Percentiles rank a stretch among this genome's conserved stretches.
Evolutionary conservation across 2,797 vertebrate species (phyloP).

Genomic region (Vireo griseus): DNA sequence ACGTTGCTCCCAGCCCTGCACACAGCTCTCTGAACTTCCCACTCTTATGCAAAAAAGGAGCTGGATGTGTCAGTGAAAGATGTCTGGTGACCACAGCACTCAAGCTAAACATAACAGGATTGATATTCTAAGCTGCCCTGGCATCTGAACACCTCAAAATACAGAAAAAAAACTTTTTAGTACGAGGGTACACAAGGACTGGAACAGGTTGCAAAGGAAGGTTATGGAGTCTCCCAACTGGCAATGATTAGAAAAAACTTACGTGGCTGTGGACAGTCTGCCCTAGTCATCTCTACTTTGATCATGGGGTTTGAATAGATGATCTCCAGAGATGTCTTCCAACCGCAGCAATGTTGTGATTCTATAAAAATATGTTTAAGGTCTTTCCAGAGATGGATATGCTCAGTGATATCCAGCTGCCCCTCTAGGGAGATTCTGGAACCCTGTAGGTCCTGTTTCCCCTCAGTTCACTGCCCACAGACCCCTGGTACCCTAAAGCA

Average conservation of each 20-base stretch:
- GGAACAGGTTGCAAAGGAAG: background rate
- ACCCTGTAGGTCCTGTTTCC: background rate
- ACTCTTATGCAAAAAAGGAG: background rate
- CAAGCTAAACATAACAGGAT: background rate
- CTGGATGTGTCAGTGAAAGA: background rate
- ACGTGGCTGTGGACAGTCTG: background rate
- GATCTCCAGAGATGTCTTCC: background rate
- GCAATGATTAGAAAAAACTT: accelerated
- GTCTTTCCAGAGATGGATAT: background rate
- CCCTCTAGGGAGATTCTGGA: background rate
- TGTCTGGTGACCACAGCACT: background rate
- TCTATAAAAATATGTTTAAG: background rate
- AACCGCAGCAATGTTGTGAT: background rate
- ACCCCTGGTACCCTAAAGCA: accelerated
- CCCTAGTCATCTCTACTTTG: background rate
- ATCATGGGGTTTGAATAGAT: background rate
- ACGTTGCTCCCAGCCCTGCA: accelerated
- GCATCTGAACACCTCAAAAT: background rate
- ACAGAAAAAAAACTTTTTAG: background rate
- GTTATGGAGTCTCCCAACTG: background rate
- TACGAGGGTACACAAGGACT: background rate
- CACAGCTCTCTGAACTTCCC: background rate
- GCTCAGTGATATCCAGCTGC: background rate
- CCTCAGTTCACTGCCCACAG: background rate
- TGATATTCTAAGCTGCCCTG: background rate